These are phyloP conservation scores for Tursiops truncatus DNA, from an alignment of 2,113 vertebrate species.

Conservation along the genomic window DNA sequence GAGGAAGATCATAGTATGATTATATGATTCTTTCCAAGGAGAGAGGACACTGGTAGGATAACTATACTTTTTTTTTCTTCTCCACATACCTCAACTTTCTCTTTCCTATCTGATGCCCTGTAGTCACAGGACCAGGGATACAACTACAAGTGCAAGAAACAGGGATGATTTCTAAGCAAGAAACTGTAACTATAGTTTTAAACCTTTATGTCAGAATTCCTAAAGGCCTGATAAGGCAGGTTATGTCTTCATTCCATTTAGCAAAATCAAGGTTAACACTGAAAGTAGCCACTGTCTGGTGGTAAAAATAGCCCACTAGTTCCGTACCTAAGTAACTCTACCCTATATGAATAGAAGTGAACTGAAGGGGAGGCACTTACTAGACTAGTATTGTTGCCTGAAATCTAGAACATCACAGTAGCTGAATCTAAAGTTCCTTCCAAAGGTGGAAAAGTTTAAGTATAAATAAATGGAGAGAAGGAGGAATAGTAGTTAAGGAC, in stretches of 20 bases:
- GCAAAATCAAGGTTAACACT: neutral
- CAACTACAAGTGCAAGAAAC: neutral
- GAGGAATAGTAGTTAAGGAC: neutral
- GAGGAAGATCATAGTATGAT: neutral
- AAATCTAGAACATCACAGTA: neutral
- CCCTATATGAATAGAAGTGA: neutral
- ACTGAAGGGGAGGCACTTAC: neutral
- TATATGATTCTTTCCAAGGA: neutral
- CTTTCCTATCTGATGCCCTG: neutral
- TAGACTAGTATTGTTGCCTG: neutral
- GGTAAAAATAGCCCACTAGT: neutral
- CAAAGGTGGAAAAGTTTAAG: neutral
- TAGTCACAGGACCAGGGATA: neutral
- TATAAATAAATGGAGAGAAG: conserved; percentile 4
- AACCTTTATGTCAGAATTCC: neutral
- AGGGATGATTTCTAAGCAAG: neutral
- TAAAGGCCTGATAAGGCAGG: neutral
- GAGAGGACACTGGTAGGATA: neutral
- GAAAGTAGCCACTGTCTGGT: neutral
- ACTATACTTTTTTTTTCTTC: neutral
- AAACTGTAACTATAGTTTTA: neutral
- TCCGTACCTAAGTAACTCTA: neutral
- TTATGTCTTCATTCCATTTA: neutral
- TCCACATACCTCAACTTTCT: neutral
- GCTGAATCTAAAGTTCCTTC: neutral